Conservation (phyloP, 2,113 vertebrate genomes). For the Heterotis niloticus region DNA sequence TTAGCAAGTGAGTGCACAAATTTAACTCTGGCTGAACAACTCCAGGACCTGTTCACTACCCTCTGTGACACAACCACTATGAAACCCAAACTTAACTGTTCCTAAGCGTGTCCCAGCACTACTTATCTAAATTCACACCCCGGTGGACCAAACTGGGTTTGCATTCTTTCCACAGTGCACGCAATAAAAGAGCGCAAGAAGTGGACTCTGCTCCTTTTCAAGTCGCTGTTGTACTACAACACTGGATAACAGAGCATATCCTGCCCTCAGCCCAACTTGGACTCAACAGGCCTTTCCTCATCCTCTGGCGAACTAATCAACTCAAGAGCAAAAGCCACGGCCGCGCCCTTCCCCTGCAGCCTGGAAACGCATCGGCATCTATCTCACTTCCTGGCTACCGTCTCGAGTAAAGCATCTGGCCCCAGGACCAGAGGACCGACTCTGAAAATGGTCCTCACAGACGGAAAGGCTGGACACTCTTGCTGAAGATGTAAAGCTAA, state of each 20-base stretch:
- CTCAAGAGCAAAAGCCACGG: constrained; percentile 31
- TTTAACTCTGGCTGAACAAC: too few relatives aligned
- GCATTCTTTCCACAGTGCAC: neutral
- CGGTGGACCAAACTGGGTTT: neutral
- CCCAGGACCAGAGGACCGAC: constrained; percentile 46
- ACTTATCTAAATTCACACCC: neutral
- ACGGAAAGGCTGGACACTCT: constrained; percentile 50
- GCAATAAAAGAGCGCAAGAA: neutral
- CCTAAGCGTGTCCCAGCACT: too few relatives aligned
- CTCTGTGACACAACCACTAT: neutral
- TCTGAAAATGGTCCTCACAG: constrained; percentile 61
- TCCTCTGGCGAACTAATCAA: constrained; percentile 23
- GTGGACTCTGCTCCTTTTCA: neutral
- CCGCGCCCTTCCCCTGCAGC: constrained; percentile 46
- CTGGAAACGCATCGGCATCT: constrained; percentile 62
- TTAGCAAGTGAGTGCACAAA: too few relatives aligned
- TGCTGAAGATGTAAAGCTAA: constrained; percentile 58
- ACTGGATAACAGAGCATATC: too few relatives aligned
- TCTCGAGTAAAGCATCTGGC: constrained; percentile 59
- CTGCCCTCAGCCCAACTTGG: neutral
- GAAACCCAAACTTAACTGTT: neutral
- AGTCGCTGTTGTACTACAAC: neutral
- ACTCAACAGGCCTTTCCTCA: constrained; percentile 14
- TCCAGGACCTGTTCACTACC: neutral
- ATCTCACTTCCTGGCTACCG: constrained; percentile 53